Evolutionary conservation across 2,113 vertebrate species (phyloP).

Genomic region (Casuarius casuarius): DNA sequence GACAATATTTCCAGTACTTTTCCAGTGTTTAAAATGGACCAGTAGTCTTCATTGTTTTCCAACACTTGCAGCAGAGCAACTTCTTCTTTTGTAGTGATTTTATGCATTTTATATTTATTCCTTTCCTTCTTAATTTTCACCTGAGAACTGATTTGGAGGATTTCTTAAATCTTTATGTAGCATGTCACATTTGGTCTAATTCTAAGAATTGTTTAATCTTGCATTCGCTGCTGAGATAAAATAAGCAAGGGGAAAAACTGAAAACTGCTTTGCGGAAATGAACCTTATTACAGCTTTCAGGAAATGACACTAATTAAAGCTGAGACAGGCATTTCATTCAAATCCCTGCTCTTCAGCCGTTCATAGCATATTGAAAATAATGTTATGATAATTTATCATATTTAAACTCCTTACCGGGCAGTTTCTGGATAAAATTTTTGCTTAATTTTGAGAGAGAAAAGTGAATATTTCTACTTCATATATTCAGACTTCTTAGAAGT

Average conservation of each 20-base stretch:
- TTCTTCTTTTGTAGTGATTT: not conserved
- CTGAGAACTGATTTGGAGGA: not conserved
- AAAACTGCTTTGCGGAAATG: constrained; percentile 17
- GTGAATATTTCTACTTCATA: not conserved
- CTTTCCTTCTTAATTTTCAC: not conserved
- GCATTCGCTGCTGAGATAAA: constrained; percentile 27
- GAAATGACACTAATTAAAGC: constrained; percentile 47
- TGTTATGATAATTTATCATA: not conserved
- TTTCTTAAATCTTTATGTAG: constrained; percentile 2
- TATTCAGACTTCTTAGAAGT: not conserved
- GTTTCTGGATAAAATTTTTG: not conserved
- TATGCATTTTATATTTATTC: not conserved
- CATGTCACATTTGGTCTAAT: not conserved
- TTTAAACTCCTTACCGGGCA: not conserved
- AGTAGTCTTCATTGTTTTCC: not conserved
- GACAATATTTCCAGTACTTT: not conserved
- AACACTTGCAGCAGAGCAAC: not conserved
- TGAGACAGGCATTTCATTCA: constrained; percentile 36
- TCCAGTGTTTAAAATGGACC: not conserved
- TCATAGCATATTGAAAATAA: constrained; percentile 22
- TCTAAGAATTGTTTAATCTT: not conserved
- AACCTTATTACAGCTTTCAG: constrained; percentile 44
- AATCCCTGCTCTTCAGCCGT: constrained; percentile 20
- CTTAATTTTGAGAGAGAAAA: not conserved
- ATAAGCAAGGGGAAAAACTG: constrained; percentile 22